These are phyloP conservation scores for Porites lobata DNA, from an alignment of 92 coral and sea anemone genomes.

Conservation along the genomic window DNA sequence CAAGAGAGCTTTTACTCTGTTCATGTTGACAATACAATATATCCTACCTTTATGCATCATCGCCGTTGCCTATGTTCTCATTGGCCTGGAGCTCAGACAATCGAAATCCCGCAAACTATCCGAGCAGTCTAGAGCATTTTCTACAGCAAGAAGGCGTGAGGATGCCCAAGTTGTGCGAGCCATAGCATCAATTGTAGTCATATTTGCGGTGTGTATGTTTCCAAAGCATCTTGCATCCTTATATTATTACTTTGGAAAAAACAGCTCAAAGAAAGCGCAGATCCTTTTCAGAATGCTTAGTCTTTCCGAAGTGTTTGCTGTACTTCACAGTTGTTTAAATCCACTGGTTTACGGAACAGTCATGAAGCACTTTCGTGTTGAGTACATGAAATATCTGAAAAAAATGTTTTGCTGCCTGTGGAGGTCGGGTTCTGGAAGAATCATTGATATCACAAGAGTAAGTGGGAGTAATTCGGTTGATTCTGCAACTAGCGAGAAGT, in stretches of 20 bases:
- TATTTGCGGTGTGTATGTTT: constrained; percentile 43
- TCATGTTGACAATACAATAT: constrained; percentile 66
- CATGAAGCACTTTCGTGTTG: constrained; percentile 70
- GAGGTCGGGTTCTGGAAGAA: neutral
- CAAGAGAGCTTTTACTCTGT: neutral
- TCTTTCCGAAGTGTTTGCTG: constrained; percentile 44
- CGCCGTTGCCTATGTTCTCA: constrained; percentile 68
- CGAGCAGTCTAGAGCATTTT: neutral
- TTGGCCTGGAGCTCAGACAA: constrained; percentile 40
- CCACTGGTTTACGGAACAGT: constrained; percentile 79
- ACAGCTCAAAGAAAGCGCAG: neutral
- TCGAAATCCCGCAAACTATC: constrained; percentile 43
- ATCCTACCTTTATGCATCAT: constrained; percentile 71
- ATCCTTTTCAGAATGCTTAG: neutral
- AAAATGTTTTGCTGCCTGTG: constrained; percentile 25
- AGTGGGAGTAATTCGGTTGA: neutral
- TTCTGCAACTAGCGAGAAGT: neutral
- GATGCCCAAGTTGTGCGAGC: constrained; percentile 50
- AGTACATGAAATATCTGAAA: constrained; percentile 41
- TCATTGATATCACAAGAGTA: neutral
- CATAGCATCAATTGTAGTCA: constrained; percentile 28
- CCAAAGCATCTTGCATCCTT: constrained; percentile 49
- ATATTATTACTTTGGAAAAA: constrained; percentile 3
- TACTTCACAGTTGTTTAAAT: constrained; percentile 74
- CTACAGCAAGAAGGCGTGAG: neutral